Base-by-base conservation (phyloP, 1,140 invertebrate species). In the Drosophila fuyamai region DNA sequence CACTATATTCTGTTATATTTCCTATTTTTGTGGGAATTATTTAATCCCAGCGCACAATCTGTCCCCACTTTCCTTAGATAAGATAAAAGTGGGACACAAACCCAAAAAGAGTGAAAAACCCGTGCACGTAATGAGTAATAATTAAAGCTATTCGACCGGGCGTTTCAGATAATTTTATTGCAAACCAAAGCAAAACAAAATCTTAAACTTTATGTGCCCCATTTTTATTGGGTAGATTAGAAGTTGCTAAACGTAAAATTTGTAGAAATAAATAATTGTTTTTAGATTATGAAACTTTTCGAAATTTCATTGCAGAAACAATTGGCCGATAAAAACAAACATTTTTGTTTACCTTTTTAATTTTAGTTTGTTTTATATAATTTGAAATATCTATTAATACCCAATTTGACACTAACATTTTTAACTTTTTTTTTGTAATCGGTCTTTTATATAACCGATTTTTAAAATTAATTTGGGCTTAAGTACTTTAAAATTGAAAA, bases 51-150 rank as follows among this genome's bases (percentile, higher is more conserved):
- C 59, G 29, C 56, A 47, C 65, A 79, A 74, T 76, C 72, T 57
- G 73, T 65, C 55, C 54, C 40, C 71, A 44, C 59, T 43, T 36
- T 47, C 36, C 10, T 23, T 9, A 63, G 81, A 83, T 83, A 83
- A 83, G 81, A 84, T 83, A 84, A 60, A 51, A 51, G 13, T 27
- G 14, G 53, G 59, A 53, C 60, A 38, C 38, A 50, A 54, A 27
- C 48, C 48, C 2, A 70, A 55, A 38, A 71, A 70, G 18, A 29
- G 9, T 41, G 51, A 27, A 29, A 70, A 48, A 70, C 65, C 66
- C 57, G 63, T 65, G 73, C 60, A 71, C 60, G 57, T 76, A 88
- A 86, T 88, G 59, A 61, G 71, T 68, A 82, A 79, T 73, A 86
- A 86, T 88, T 83, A 86, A 63, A 55, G 54, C 73, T 51, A 57